These are phyloP conservation scores for Mareca strepera DNA, from an alignment of 2,797 vertebrate genomes.

Conservation along the genomic window DNA sequence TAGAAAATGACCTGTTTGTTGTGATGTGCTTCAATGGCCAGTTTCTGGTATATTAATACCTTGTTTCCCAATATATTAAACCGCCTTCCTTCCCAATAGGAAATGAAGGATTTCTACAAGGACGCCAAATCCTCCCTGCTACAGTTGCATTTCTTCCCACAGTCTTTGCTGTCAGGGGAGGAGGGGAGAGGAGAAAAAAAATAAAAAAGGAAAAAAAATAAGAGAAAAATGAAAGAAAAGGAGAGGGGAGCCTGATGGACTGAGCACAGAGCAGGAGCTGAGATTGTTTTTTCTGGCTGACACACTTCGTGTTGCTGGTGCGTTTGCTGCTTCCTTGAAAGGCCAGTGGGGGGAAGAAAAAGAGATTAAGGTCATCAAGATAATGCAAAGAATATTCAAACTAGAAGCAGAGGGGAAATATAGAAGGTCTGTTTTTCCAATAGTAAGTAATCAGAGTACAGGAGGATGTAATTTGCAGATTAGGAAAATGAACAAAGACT, in stretches of 20 bases:
- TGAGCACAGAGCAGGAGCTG: neutral
- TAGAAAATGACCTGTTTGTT: neutral
- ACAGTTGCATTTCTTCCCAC: constrained; percentile 43
- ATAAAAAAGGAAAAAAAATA: neutral
- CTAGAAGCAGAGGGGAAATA: constrained; percentile 73
- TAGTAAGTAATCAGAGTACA: constrained; percentile 79
- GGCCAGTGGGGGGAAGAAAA: constrained; percentile 35
- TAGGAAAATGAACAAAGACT: constrained; percentile 82
- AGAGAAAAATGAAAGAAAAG: neutral
- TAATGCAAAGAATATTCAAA: constrained; percentile 80
- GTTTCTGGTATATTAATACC: constrained; percentile 22
- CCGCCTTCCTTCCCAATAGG: constrained; percentile 53
- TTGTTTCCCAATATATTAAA: constrained; percentile 37
- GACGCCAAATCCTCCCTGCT: constrained; percentile 37
- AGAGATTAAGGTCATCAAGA: constrained; percentile 82
- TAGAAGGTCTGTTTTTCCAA: constrained; percentile 77
- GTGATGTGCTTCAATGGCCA: neutral
- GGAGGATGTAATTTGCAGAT: constrained; percentile 84
- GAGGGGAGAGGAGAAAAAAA: neutral
- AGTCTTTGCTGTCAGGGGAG: neutral
- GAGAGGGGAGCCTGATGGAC: neutral
- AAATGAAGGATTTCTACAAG: constrained; percentile 56
- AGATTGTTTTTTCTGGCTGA: constrained; percentile 37
- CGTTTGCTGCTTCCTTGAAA: constrained; percentile 60
- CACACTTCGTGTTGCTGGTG: constrained; percentile 31